A percentile compares a stretch with the other conserved stretches of the same genome.
These are phyloP conservation scores for Drosophila truncata DNA, from an alignment of 1,140 invertebrate genomes.

Conservation along the genomic window DNA sequence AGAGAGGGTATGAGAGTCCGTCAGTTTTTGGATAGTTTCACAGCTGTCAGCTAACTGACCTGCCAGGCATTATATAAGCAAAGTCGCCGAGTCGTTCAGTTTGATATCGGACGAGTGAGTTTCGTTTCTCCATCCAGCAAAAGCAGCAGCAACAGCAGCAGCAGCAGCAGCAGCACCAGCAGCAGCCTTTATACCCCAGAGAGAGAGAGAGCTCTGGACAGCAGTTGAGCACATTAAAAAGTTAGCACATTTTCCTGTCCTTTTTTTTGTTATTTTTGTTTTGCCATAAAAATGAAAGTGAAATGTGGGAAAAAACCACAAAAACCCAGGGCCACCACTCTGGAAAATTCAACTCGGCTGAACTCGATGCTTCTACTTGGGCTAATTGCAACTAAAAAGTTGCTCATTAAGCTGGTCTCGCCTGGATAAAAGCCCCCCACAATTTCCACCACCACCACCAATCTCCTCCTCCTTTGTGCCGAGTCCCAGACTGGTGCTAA, in stretches of 20 bases:
- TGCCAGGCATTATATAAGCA: constrained; percentile 24
- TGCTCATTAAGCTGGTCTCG: constrained; percentile 66
- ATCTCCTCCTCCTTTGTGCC: not conserved
- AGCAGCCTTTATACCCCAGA: too few species aligned
- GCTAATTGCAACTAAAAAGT: constrained; percentile 80
- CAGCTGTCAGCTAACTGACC: constrained; percentile 37
- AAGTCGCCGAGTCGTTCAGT: constrained; percentile 22
- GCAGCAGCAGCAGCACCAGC: too few species aligned
- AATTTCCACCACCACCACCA: not conserved
- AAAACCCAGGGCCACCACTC: constrained; percentile 9
- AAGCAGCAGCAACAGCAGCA: too few species aligned
- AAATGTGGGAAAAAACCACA: constrained; percentile 67
- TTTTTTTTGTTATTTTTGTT: constrained; percentile 25
- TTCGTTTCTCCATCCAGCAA: too few species aligned
- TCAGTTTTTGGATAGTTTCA: constrained; percentile 28
- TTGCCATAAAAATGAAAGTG: constrained; percentile 68
- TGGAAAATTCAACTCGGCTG: constrained; percentile 18
- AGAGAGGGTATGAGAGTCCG: not conserved
- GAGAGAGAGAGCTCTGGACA: constrained; percentile 6
- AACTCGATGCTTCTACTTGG: constrained; percentile 14
- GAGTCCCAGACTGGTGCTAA: constrained; percentile 49
- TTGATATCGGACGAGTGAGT: constrained; percentile 21
- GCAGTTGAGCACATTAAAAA: constrained; percentile 76
- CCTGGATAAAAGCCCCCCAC: constrained; percentile 14
- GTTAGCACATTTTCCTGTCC: constrained; percentile 53